phyloP scores from a whole-genome alignment of 2,888 invertebrate genomes.

The Lampropteryx suffumata region DNA sequence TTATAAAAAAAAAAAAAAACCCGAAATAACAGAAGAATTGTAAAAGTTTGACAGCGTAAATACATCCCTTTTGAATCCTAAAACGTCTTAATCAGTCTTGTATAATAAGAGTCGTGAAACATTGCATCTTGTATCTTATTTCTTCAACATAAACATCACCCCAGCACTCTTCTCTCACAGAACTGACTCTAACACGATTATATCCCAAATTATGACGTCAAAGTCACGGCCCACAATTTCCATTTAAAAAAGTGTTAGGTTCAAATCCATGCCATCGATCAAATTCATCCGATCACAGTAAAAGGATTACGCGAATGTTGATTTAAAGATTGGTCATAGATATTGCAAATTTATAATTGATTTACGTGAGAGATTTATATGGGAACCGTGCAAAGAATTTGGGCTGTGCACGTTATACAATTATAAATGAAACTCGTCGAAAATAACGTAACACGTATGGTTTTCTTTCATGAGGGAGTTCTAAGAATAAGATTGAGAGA shows the following conservation, averaged over 20 bases:
- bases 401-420: slow-evolving; percentile 26
- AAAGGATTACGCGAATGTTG: slow-evolving; percentile 67
- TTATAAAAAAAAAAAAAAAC: no score
- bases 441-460: no score
- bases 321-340: slow-evolving; percentile 71
- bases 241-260: slow-evolving; percentile 49
- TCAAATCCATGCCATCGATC: slow-evolving; percentile 55
- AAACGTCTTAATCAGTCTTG: no score
- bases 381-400: slow-evolving; percentile 45
- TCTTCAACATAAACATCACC: no score
- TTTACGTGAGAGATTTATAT: slow-evolving; percentile 67
- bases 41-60: no score
- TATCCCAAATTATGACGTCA: slow-evolving; percentile 17
- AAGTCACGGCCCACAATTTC: slow-evolving; percentile 14
- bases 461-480: no score
- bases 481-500: no score
- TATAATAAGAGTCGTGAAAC: no score
- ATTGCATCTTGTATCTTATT: no score
- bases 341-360: slow-evolving; percentile 65
- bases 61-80: no score
- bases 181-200: slow-evolving; percentile 14
- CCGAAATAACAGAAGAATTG: no score
- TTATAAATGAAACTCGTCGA: no score
- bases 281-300: slow-evolving; percentile 52
- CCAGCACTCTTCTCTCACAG: not conserved